phyloP scores from a whole-genome alignment of 2,888 invertebrate genomes.

The Ephialtes manifestator region DNA sequence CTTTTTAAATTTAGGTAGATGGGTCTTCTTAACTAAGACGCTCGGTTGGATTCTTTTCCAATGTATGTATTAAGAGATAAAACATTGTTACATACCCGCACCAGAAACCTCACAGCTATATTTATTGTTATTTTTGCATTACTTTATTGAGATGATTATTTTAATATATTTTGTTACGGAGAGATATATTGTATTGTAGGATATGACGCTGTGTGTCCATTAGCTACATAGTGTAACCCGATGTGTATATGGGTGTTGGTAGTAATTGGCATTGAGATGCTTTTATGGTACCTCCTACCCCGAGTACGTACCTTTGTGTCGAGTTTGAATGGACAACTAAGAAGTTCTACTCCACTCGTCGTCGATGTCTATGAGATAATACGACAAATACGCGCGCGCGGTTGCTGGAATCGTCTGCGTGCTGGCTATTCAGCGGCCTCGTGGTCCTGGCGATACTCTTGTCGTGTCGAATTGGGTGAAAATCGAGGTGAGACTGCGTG shows the following conservation, averaged over 20 bases:
- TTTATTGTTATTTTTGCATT: no score
- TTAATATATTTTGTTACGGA: not conserved
- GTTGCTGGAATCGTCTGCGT: constrained; percentile 59
- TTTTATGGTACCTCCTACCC: constrained; percentile 76
- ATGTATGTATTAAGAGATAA: no score
- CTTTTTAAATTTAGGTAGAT: no score
- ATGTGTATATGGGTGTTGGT: constrained; percentile 71
- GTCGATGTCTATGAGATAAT: constrained; percentile 80
- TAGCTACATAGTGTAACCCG: constrained; percentile 23
- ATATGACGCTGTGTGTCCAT: not conserved
- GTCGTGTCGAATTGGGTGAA: constrained; percentile 68
- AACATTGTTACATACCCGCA: no score
- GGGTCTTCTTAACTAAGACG: no score
- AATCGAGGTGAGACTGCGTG: constrained; percentile 73
- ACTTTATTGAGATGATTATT: not conserved
- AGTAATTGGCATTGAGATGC: constrained; percentile 79
- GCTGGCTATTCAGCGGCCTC: constrained; percentile 74
- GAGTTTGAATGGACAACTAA: constrained; percentile 79
- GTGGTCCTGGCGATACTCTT: constrained; percentile 49
- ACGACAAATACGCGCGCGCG: constrained; percentile 71
- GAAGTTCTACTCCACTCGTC: constrained; percentile 66
- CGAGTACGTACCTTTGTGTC: constrained; percentile 78
- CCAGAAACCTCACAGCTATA: no score
- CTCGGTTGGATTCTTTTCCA: no score
- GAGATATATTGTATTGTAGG: not conserved